Percentiles rank a stretch among this genome's conserved stretches.
These are phyloP conservation scores for Erynnis tages DNA, from an alignment of 2,888 invertebrate species.

Conservation along the genomic window DNA sequence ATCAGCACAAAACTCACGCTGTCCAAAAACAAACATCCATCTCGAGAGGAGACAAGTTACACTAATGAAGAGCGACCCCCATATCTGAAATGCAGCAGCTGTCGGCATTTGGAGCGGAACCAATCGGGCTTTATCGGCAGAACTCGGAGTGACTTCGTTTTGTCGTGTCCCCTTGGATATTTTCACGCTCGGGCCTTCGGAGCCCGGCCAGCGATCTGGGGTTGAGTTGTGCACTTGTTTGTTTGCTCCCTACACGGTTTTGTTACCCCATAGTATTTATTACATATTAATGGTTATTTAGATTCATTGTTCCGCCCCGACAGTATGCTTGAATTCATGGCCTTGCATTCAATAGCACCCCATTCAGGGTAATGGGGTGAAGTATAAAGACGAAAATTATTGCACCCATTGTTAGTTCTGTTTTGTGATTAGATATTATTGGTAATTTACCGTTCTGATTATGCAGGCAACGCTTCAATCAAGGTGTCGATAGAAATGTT, in stretches of 20 bases:
- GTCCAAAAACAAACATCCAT: constrained; percentile 80
- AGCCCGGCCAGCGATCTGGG: constrained; percentile 62
- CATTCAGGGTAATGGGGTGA: constrained; percentile 51
- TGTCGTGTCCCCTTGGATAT: constrained; percentile 40
- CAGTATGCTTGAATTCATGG: constrained; percentile 80
- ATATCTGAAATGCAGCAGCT: constrained; percentile 78
- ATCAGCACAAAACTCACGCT: constrained; percentile 61
- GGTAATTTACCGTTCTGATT: constrained; percentile 37
- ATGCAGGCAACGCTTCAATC: constrained; percentile 14
- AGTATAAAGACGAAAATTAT: constrained; percentile 57
- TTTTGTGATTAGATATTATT: constrained; percentile 57
- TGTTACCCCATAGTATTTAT: constrained; percentile 80
- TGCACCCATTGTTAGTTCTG: constrained; percentile 46
- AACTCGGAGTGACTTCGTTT: constrained; percentile 57
- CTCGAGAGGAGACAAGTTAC: constrained; percentile 75
- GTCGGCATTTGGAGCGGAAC: constrained; percentile 77
- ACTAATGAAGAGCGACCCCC: constrained; percentile 78
- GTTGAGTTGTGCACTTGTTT: constrained; percentile 76
- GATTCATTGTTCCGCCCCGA: constrained; percentile 76
- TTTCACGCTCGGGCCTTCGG: constrained; percentile 45
- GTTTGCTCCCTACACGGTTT: constrained; percentile 74
- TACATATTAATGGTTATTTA: constrained; percentile 82
- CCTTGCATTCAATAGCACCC: constrained; percentile 66
- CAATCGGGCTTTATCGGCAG: constrained; percentile 61
- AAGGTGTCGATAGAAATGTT: neutral